These are phyloP conservation scores for Nectonema munidae DNA, from an alignment of 2,888 invertebrate genomes.

Conservation along the genomic window DNA sequence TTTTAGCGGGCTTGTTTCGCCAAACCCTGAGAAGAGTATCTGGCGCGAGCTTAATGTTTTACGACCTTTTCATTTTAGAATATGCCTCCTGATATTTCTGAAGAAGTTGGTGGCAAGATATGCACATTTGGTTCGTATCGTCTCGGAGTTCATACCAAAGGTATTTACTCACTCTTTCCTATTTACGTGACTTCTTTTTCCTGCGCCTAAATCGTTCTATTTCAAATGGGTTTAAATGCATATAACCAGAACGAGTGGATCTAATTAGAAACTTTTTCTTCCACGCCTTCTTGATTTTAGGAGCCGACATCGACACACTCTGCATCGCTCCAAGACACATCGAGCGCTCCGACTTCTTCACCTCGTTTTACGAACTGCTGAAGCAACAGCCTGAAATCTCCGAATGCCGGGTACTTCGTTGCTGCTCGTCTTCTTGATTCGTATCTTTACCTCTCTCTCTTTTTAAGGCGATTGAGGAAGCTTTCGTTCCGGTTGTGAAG, in stretches of 20 bases:
- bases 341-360: slow-evolving; percentile 63
- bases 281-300: too few relatives aligned
- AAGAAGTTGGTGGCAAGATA: slow-evolving; percentile 66
- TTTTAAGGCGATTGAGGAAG: slow-evolving; percentile 59
- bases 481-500: slow-evolving; percentile 93
- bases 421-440: not conserved
- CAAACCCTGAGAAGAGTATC: too few relatives aligned
- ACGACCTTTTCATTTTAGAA: too few relatives aligned
- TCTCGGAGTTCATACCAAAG: slow-evolving; percentile 56
- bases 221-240: too few relatives aligned
- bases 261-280: not conserved
- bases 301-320: slow-evolving; percentile 90
- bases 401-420: slow-evolving; percentile 35
- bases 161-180: slow-evolving; percentile 20
- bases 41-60: too few relatives aligned
- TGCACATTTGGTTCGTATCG: slow-evolving; percentile 93
- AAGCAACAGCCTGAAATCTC: slow-evolving; percentile 51
- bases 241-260: too few relatives aligned
- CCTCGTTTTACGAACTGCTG: slow-evolving; percentile 61
- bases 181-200: not conserved
- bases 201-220: too few relatives aligned
- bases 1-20: too few relatives aligned
- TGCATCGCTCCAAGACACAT: slow-evolving; percentile 90
- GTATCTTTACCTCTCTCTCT: slow-evolving; percentile 18
- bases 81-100: slow-evolving; percentile 59